Base-by-base conservation (phyloP, 2,113 vertebrate genomes). In the Ancistrus triradiatus region DNA sequence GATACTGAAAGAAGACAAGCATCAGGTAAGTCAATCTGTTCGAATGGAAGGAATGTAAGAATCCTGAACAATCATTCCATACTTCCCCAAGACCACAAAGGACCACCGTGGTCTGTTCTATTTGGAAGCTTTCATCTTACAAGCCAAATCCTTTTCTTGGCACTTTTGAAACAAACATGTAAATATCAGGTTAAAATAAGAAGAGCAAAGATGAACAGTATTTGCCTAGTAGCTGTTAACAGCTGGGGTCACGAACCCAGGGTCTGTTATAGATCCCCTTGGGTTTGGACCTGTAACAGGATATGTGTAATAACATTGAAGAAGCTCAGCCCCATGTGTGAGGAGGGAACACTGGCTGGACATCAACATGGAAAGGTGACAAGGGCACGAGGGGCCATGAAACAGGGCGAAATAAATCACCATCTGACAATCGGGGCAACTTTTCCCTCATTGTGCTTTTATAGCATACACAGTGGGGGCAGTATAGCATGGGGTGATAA, bases 231-330 rank as follows among this genome's bases (percentile, higher is more conserved):
- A 83, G 79, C 85, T 85, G 86, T 87, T 86, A 88, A 87, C 82
- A 85, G 84, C 77, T 74, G 52, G 74, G 84, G 77, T 84, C 83
- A 69, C 81, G 85, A 86, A 82, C 88, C 81, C 77, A 42, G 72
- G 62, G 75, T 78, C 74, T 13, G 52, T 85, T 86, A 85, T 87
- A 86, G 84, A 87, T 81, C 83, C 87, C 83, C 86, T 73, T 84
- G 87, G 81, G 87, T 84, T 80, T 80, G 74, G 72, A 69, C 73
- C 79, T 77, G 86, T 84, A 90, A 90, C 87, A 51, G 75, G 83
- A 90, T 85, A 88, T 77, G 72, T 85, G 77, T 66, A 88, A 89
- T 87, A 89, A 88, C 88, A 90, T 66, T 74, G 56, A 70, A n/a
- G 53, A 40, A 69, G 75, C 59, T 66, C 63, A 42, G 67, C 43